Evolutionary conservation across 37 sponge, comb jelly and placozoan genomes (phyloP).

Genomic region (Halichondria panicea): DNA sequence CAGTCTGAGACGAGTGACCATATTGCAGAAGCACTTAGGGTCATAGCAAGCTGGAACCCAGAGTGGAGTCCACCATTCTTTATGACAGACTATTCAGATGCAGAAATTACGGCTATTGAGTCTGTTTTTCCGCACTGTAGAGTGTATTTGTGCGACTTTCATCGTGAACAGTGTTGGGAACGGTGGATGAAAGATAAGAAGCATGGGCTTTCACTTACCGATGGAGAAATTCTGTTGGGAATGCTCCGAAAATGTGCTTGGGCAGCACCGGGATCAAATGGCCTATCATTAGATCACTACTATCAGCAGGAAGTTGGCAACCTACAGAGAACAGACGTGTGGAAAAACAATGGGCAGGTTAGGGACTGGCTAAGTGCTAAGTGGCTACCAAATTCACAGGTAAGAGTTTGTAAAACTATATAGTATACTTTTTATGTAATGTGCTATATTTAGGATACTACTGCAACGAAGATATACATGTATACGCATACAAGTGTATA

Average conservation of each 20-base stretch:
- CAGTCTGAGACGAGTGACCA: slow-evolving; percentile 14
- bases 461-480: not conserved
- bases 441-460: not conserved
- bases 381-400: slow-evolving; percentile 29
- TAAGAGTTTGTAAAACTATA: not conserved
- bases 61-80: slow-evolving; percentile 31
- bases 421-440: not conserved
- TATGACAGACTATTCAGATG: slow-evolving; percentile 44
- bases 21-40: slow-evolving; percentile 33
- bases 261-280: not conserved
- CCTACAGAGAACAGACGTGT: slow-evolving; percentile 7
- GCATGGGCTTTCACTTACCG: slow-evolving; percentile 32
- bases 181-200: slow-evolving; percentile 36
- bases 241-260: slow-evolving; percentile 28
- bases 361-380: slow-evolving; percentile 15
- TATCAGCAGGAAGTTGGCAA: not conserved
- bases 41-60: slow-evolving; percentile 36
- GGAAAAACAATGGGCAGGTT: slow-evolving; percentile 13
- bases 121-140: slow-evolving; percentile 5
- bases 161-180: slow-evolving; percentile 47
- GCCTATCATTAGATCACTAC: not conserved
- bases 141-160: slow-evolving; percentile 49
- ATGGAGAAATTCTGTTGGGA: slow-evolving; percentile 23
- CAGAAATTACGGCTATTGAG: slow-evolving; percentile 16
- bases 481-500: not conserved